Evolutionary conservation across 2,113 vertebrate species (phyloP).

Genomic region (Cyprinus carpio): DNA sequence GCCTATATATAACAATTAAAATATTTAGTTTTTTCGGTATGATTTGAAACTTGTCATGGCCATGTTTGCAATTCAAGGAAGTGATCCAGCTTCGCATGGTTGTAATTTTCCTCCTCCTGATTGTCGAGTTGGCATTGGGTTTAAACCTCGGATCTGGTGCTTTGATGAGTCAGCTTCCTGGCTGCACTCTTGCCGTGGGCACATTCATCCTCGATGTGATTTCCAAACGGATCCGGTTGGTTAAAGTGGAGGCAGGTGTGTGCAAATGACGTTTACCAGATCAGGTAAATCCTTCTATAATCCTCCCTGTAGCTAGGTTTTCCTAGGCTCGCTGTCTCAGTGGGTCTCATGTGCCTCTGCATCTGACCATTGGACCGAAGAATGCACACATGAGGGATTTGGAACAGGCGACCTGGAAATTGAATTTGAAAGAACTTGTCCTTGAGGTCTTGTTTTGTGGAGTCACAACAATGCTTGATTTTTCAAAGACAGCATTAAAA

Average conservation of each 20-base stretch:
- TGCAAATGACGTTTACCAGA: constrained; percentile 30
- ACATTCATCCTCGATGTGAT: constrained; percentile 58
- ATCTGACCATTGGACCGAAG: constrained; percentile 8
- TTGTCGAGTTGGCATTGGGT: constrained; percentile 61
- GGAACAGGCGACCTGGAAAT: neutral
- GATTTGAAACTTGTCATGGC: no score
- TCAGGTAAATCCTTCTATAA: constrained; percentile 56
- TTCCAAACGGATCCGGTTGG: constrained; percentile 54
- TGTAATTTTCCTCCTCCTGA: constrained; percentile 52
- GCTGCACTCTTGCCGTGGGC: constrained; percentile 60
- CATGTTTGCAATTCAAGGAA: no score
- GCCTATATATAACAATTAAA: no score
- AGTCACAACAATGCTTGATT: neutral
- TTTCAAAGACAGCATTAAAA: neutral
- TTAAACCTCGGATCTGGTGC: constrained; percentile 65
- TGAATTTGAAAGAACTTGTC: constrained; percentile 27
- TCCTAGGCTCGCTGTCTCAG: neutral
- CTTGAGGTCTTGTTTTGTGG: constrained; percentile 31
- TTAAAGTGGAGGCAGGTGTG: constrained; percentile 52
- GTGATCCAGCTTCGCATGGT: neutral
- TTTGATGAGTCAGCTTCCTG: constrained; percentile 70
- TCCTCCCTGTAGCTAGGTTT: constrained; percentile 11
- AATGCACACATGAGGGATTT: neutral
- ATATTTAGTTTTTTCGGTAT: no score
- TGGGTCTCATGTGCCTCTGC: constrained; percentile 2